phyloP scores from a whole-genome alignment of 2,113 vertebrate species.

The Hydropotes inermis region DNA sequence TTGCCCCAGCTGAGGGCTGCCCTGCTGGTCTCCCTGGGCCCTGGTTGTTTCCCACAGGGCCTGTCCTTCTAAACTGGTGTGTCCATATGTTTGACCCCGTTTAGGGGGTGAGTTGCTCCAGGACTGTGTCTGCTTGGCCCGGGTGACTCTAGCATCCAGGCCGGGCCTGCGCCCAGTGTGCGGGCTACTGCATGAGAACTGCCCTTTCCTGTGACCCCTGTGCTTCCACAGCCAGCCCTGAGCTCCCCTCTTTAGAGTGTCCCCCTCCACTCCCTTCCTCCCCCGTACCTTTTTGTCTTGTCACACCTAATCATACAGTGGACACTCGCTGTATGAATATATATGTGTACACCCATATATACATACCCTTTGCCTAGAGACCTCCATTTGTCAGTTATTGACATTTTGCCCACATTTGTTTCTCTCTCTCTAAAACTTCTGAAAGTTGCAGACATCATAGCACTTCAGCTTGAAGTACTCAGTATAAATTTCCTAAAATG shows the following conservation, averaged over 20 bases:
- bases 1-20: background rate
- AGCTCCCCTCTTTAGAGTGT: background rate
- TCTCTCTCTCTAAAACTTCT: background rate
- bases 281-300: background rate
- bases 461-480: background rate
- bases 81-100: background rate
- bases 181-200: background rate
- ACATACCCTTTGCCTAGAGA: background rate
- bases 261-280: background rate
- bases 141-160: rapidly evolving
- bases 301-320: background rate
- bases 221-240: no score
- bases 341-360: background rate
- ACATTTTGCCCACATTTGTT: background rate
- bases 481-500: background rate
- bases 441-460: background rate
- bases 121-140: background rate
- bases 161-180: background rate
- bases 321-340: background rate
- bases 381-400: background rate
- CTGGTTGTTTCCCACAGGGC: background rate
- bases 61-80: background rate
- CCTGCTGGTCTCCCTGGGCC: background rate
- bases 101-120: background rate
- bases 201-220: background rate